Conservation (phyloP, 2,888 invertebrate genomes). For the Dione vanillae region DNA sequence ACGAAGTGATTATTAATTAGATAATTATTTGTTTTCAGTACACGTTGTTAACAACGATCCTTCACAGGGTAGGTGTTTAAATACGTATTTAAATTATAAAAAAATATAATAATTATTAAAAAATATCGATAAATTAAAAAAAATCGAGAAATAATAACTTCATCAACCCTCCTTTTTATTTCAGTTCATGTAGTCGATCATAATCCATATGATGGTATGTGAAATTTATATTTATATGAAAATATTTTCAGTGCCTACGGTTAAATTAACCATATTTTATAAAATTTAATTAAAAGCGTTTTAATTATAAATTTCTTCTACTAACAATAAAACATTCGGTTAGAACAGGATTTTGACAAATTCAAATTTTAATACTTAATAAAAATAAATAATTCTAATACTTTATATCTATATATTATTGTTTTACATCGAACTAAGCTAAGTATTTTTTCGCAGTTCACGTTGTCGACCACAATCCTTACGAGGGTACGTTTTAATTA, state of each 20-base stretch:
- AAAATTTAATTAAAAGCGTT: no score
- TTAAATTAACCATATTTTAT: neutral
- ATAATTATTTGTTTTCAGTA: slow-evolving; percentile 38
- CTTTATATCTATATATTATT: no score
- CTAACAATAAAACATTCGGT: no score
- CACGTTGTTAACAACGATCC: slow-evolving; percentile 49
- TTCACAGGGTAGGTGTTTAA: slow-evolving; percentile 15
- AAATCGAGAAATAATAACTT: neutral
- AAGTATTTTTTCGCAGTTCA: neutral
- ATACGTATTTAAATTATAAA: neutral
- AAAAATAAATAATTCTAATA: neutral
- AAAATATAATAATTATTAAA: neutral
- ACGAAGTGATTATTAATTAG: neutral
- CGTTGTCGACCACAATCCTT: slow-evolving; percentile 10
- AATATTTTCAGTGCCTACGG: neutral
- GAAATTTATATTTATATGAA: neutral
- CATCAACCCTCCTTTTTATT: slow-evolving; percentile 33
- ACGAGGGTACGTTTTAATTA: neutral
- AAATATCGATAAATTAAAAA: neutral
- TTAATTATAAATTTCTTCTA: no score
- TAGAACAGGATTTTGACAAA: neutral
- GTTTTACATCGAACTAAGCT: neutral
- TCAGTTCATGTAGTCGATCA: slow-evolving; percentile 53
- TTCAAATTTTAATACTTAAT: no score
- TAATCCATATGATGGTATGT: neutral